Evolutionary conservation across 1,140 invertebrate genomes (phyloP).

Genomic region (Archegozetes longisetosus): DNA sequence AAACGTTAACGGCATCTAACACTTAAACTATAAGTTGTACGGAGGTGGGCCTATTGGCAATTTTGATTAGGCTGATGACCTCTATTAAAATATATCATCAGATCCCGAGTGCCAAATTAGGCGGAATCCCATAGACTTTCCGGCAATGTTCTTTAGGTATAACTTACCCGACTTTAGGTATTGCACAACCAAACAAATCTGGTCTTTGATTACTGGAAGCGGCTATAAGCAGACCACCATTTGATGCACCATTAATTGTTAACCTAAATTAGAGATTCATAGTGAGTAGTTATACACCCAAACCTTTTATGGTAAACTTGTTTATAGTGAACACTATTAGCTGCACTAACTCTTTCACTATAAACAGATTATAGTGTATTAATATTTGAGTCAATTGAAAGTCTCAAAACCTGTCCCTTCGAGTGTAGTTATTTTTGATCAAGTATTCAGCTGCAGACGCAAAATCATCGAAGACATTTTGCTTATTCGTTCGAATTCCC

Average conservation of each 20-base stretch:
- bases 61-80: no score
- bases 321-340: background rate
- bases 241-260: constrained; percentile 81
- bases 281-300: background rate
- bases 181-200: constrained; percentile 79
- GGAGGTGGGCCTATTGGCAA: no score
- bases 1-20: no score
- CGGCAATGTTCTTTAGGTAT: background rate
- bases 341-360: no score
- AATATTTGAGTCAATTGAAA: no score
- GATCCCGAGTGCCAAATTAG: no score
- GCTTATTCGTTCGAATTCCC: constrained; percentile 78
- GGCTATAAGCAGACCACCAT: constrained; percentile 87
- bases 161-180: constrained; percentile 55
- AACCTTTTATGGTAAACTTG: background rate
- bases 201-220: constrained; percentile 87
- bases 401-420: constrained; percentile 36
- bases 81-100: no score
- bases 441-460: constrained; percentile 83
- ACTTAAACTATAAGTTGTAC: no score
- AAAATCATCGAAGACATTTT: constrained; percentile 96
- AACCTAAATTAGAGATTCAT: constrained; percentile 30
- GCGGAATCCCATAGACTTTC: no score
- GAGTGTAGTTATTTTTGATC: constrained; percentile 62
- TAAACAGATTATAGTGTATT: no score